Conservation (phyloP, 2,113 vertebrate species). For the Theropithecus gelada region DNA sequence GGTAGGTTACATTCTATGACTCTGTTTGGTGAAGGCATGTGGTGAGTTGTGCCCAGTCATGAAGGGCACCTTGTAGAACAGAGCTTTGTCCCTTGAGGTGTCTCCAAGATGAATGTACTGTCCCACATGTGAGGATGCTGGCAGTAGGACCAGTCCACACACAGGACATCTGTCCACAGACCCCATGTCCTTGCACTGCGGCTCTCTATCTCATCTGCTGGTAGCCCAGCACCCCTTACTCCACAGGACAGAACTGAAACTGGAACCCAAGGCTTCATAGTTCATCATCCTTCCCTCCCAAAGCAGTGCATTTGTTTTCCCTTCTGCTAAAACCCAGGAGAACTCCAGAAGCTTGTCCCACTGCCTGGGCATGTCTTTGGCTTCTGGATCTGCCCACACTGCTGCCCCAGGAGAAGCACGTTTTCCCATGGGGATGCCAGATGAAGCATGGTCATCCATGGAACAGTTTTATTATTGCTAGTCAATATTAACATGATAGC, state of each 20-base stretch:
- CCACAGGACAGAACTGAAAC: background rate
- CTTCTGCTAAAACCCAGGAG: background rate
- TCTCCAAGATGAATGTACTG: background rate
- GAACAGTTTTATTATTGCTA: background rate
- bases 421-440: background rate
- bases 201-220: background rate
- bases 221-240: background rate
- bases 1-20: background rate
- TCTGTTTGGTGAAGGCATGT: background rate
- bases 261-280: background rate
- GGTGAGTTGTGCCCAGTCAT: background rate
- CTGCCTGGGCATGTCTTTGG: background rate
- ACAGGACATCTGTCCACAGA: too few relatives aligned
- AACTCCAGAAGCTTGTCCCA: background rate
- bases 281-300: background rate
- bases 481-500: background rate
- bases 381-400: background rate
- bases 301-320: background rate
- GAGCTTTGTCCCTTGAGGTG: background rate
- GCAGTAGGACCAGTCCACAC: too few relatives aligned
- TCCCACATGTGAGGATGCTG: fast-evolving
- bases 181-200: too few relatives aligned
- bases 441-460: background rate
- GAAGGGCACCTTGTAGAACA: background rate
- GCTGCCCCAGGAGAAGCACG: background rate